A percentile compares a stretch with the other conserved stretches of the same genome.
phyloP scores from a whole-genome alignment of 2,797 vertebrate species.

The Poeciliopsis paucimaculata region DNA sequence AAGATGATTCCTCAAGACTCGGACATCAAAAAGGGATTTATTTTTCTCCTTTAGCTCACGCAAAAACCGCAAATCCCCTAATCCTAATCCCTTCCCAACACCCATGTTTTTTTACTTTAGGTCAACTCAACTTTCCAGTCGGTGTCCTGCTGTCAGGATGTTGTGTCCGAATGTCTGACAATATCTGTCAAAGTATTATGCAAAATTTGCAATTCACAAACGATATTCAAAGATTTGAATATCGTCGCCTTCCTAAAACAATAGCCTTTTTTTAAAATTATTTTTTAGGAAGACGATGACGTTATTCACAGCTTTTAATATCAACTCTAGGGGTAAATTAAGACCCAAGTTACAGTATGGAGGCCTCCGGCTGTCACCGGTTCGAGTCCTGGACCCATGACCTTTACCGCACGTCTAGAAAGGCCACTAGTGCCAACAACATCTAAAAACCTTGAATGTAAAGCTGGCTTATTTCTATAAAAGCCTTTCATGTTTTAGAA shows the following conservation, averaged over 20 bases:
- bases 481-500: neutral
- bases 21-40: neutral
- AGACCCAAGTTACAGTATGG: too few species aligned
- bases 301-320: neutral
- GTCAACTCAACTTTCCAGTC: neutral
- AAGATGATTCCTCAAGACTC: neutral
- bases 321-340: neutral
- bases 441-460: neutral
- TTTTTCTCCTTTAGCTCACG: neutral
- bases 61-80: neutral
- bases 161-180: neutral
- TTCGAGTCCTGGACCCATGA: too few species aligned
- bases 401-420: too few species aligned
- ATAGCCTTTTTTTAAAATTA: too few species aligned
- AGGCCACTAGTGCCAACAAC: too few species aligned
- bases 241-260: too few species aligned
- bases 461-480: neutral
- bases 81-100: neutral
- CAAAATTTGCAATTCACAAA: neutral
- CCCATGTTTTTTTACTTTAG: neutral
- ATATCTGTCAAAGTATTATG: neutral
- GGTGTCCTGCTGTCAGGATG: neutral
- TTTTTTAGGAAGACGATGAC: too few species aligned
- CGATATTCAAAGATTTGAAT: too few species aligned
- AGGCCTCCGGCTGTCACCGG: too few species aligned